A percentile compares a stretch with the other conserved stretches of the same genome.
Evolutionary conservation across 2,888 invertebrate genomes (phyloP).

Genomic region (Boloria euphrosyne): DNA sequence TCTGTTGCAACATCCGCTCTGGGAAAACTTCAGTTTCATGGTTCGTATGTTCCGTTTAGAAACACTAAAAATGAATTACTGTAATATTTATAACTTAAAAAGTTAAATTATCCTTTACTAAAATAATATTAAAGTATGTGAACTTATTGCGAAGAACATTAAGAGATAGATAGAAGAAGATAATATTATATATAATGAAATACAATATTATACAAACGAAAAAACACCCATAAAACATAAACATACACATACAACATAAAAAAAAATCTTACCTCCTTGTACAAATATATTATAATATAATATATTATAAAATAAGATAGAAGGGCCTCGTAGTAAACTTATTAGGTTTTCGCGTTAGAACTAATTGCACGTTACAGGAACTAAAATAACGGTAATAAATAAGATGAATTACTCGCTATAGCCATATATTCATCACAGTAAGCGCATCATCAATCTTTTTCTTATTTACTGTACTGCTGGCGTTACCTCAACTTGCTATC

Average conservation of each 20-base stretch:
- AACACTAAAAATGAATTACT: slow-evolving; percentile 27
- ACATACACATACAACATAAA: too few relatives aligned
- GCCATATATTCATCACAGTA: slow-evolving; percentile 47
- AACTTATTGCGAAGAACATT: too few relatives aligned
- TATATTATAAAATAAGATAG: neutral
- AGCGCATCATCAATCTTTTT: slow-evolving; percentile 48
- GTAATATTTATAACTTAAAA: slow-evolving; percentile 3
- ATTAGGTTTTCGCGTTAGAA: slow-evolving; percentile 27
- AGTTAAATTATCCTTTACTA: neutral
- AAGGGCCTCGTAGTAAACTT: neutral
- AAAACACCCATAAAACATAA: too few relatives aligned
- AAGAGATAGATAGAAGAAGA: too few relatives aligned
- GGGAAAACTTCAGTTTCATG: slow-evolving; percentile 28
- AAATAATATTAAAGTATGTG: neutral
- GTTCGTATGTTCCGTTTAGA: slow-evolving; percentile 22
- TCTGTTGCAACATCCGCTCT: slow-evolving; percentile 21
- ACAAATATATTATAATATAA: too few relatives aligned
- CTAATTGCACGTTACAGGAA: slow-evolving; percentile 37
- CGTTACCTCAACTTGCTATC: slow-evolving; percentile 29
- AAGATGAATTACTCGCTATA: slow-evolving; percentile 45
- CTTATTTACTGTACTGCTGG: slow-evolving; percentile 40
- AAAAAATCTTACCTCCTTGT: too few relatives aligned
- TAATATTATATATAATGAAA: too few relatives aligned
- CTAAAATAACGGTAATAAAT: slow-evolving; percentile 45
- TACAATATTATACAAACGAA: too few relatives aligned